These are phyloP conservation scores for Oostethus manadensis DNA, from an alignment of 2,113 vertebrate genomes.

Conservation along the genomic window DNA sequence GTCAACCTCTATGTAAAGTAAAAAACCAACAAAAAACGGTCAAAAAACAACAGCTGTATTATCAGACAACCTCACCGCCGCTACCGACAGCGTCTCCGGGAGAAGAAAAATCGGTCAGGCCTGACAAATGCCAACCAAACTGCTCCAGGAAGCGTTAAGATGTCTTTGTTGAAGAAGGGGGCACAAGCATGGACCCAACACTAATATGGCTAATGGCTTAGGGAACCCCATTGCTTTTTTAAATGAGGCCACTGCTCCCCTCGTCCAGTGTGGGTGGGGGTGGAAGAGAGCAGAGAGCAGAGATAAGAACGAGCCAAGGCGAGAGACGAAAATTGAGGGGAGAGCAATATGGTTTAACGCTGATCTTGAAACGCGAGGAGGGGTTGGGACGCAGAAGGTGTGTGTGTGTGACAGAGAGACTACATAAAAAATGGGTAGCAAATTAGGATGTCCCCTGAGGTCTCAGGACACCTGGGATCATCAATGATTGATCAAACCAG, in stretches of 20 bases:
- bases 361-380: slow-evolving; percentile 39
- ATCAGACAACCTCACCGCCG: slow-evolving; percentile 5
- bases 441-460: slow-evolving; percentile 53
- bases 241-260: slow-evolving; percentile 56
- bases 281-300: slow-evolving; percentile 8
- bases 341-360: slow-evolving; percentile 36
- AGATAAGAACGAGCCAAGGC: slow-evolving; percentile 48
- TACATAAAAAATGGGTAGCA: slow-evolving; percentile 27
- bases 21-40: not conserved
- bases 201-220: slow-evolving; percentile 66
- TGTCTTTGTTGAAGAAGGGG: slow-evolving; percentile 56
- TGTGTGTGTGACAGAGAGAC: slow-evolving; percentile 14
- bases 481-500: slow-evolving; percentile 72
- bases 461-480: slow-evolving; percentile 69
- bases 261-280: slow-evolving; percentile 28
- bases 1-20: no score
- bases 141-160: slow-evolving; percentile 33
- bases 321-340: slow-evolving; percentile 20
- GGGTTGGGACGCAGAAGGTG: slow-evolving; percentile 16
- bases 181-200: slow-evolving; percentile 58
- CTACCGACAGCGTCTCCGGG: slow-evolving; percentile 15
- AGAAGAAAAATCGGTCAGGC: slow-evolving; percentile 28
- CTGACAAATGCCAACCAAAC: slow-evolving; percentile 39
- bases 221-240: slow-evolving; percentile 60
- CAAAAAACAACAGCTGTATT: not conserved